Percentiles rank a stretch among this genome's conserved stretches.
Evolutionary conservation across 1,140 invertebrate genomes (phyloP).

Genomic region (Cyclargus thomasi): DNA sequence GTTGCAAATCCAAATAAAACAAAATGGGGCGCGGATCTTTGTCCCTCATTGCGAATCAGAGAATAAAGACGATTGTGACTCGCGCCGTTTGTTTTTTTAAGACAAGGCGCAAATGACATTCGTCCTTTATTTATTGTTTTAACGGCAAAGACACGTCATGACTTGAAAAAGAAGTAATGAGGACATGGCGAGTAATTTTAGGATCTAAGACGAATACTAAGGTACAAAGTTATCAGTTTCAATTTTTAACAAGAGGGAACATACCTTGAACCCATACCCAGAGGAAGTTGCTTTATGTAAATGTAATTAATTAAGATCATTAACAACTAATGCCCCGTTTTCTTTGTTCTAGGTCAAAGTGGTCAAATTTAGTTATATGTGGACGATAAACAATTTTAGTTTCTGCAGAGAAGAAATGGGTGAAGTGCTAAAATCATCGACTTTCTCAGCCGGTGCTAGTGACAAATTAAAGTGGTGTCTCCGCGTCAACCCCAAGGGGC

Average conservation of each 20-base stretch:
- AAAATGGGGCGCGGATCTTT: background rate
- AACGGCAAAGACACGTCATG: background rate
- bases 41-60: background rate
- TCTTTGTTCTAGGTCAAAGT: conserved; percentile 94
- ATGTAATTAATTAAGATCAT: no score
- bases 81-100: background rate
- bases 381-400: conserved; percentile 99
- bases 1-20: background rate
- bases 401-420: conserved; percentile 99
- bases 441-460: conserved; percentile 98
- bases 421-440: conserved; percentile 99
- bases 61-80: background rate
- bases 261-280: no score
- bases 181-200: no score
- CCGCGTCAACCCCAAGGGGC: conserved; percentile 98
- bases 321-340: conserved; percentile 20
- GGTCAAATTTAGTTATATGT: conserved; percentile 99
- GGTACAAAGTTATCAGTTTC: no score
- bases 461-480: conserved; percentile 99
- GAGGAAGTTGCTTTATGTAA: no score
- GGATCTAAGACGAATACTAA: no score
- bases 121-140: background rate
- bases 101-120: background rate
- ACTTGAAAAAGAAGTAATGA: background rate
- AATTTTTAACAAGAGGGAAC: no score